Base-by-base conservation (phyloP, 1,140 invertebrate genomes). In the Telenomus remus region DNA sequence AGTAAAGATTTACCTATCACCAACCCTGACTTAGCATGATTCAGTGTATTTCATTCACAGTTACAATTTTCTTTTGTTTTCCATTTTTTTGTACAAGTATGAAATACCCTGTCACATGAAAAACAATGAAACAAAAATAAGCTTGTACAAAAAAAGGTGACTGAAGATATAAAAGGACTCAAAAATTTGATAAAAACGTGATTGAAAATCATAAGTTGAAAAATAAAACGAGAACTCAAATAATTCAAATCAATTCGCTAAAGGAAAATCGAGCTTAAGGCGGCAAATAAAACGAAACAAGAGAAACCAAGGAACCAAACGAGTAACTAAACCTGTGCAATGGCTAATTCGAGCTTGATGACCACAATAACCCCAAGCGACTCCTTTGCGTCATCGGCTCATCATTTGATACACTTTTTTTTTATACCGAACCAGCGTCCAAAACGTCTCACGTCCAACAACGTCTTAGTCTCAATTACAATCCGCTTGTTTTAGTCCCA, bases 281-380 rank as follows among this genome's bases (percentile, higher is more conserved):
- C 73, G 73, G 56, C 64, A 51, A 43, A 60, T 10, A 49, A 53
- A 79, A 39, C 2, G 37, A 4, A 27, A 27, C 57, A 50, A 56
- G 15, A 79, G 77, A 47, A 55, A 74, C 63, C 44, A 74, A 78
- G 42, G 47, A 80, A 80, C n/a, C 35, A 76, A 70, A 70, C 48
- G 44, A 75, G n/a, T 57, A 79, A 75, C 68, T 47, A 83, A 82
- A 80, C 80, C 77, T 80, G 76, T 80, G 79, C 82, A 82, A 66
- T 82, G 76, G 79, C 82, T 87, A 86, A 86, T 85, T 78, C 76
- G 83, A 86, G 83, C 83, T 86, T 86, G 84, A 81, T 83, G 86
- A 88, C 86, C 86, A 88, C 86, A 88, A 81, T 88, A 88, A 88
- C 86, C 86, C 19, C 86, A 86, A 86, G 82, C 84, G 75, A 83